Conservation (phyloP, 2,888 invertebrate species). For the Pandemis corylana region DNA sequence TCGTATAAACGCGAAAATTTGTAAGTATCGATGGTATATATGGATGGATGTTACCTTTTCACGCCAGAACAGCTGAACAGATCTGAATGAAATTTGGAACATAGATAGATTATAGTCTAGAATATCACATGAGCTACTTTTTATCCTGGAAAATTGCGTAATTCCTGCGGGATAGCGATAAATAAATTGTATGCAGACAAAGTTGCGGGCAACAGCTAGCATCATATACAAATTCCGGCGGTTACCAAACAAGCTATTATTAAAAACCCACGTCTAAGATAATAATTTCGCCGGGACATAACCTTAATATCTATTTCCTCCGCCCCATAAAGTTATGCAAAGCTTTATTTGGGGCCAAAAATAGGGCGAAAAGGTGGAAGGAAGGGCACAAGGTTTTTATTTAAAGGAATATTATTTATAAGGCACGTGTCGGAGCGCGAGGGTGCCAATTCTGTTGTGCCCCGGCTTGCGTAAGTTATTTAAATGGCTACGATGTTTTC, state of each 20-base stretch:
- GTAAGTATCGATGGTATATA: too few relatives aligned
- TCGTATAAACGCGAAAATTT: too few relatives aligned
- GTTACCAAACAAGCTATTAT: neutral
- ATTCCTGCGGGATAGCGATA: too few relatives aligned
- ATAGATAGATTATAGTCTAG: too few relatives aligned
- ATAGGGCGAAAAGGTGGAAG: slow-evolving; percentile 3
- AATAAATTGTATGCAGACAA: neutral
- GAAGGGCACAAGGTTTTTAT: slow-evolving; percentile 20
- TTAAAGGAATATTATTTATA: slow-evolving; percentile 25
- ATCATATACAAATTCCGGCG: neutral
- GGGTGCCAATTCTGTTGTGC: neutral
- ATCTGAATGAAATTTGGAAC: too few relatives aligned
- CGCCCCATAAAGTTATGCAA: slow-evolving; percentile 29
- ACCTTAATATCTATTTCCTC: slow-evolving; percentile 2
- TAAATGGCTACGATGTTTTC: neutral
- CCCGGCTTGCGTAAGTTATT: neutral
- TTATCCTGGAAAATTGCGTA: too few relatives aligned
- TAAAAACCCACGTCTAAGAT: neutral
- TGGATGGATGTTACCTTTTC: too few relatives aligned
- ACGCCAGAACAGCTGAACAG: too few relatives aligned
- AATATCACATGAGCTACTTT: too few relatives aligned
- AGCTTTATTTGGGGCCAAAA: slow-evolving; percentile 13
- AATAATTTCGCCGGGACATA: slow-evolving; percentile 3
- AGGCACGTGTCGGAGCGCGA: neutral
- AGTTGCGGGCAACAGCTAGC: too few relatives aligned